Conservation (phyloP, 2,797 vertebrate species). For the Galagoides demidoff region DNA sequence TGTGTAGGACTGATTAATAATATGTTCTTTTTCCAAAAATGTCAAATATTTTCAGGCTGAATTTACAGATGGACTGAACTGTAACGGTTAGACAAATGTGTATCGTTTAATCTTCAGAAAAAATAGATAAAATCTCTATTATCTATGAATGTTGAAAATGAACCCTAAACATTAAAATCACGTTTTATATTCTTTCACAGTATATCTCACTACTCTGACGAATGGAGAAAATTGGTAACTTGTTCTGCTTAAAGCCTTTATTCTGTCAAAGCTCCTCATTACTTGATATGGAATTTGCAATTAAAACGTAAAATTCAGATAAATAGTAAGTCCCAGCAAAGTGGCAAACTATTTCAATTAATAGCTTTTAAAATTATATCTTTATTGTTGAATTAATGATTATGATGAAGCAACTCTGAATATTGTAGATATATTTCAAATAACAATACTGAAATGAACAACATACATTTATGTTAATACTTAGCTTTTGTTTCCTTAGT, state of each 20-base stretch:
- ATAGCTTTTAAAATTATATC: conserved; percentile 2
- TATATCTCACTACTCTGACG: not conserved
- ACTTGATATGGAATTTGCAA: conserved; percentile 5
- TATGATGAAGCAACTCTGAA: not conserved
- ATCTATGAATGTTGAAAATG: not conserved
- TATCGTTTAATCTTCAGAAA: not conserved
- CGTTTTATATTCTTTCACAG: not conserved
- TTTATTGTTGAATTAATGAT: conserved; percentile 16
- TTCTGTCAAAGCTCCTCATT: not conserved
- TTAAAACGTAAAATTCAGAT: conserved; percentile 50
- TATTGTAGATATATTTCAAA: not conserved
- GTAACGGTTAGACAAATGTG: not conserved
- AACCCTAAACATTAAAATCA: conserved; percentile 10
- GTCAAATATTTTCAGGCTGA: not conserved
- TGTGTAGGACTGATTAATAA: not conserved
- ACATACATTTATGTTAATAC: not conserved
- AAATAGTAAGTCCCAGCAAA: not conserved
- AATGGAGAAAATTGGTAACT: not conserved
- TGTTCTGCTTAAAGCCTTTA: conserved; percentile 47
- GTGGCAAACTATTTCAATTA: conserved; percentile 3
- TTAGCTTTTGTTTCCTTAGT: not conserved
- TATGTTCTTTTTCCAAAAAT: not conserved
- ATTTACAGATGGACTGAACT: not conserved
- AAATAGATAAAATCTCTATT: not conserved
- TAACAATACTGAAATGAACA: not conserved